A percentile compares a stretch with the other conserved stretches of the same genome.
These are phyloP conservation scores for Syritta pipiens DNA, from an alignment of 2,888 invertebrate species.

Conservation along the genomic window DNA sequence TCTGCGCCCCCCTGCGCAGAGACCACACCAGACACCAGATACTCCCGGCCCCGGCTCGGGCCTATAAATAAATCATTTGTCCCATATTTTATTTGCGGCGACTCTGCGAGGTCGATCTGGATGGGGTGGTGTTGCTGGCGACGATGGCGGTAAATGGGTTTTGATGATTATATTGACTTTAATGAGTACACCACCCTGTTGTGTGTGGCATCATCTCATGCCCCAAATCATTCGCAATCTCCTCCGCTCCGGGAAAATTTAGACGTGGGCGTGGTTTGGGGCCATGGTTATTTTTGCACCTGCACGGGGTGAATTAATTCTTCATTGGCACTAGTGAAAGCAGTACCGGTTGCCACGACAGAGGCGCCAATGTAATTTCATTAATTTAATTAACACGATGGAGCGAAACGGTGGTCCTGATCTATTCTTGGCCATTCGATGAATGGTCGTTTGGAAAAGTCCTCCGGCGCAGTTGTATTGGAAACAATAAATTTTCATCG, in stretches of 20 bases:
- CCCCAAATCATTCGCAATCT: slow-evolving; percentile 51
- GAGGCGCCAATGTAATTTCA: slow-evolving; percentile 48
- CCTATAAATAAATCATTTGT: slow-evolving; percentile 67
- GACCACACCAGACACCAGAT: background rate
- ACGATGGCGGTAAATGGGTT: slow-evolving; percentile 20
- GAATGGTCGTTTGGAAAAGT: slow-evolving; percentile 15
- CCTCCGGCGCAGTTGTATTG: too few species aligned
- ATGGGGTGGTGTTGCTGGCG: background rate
- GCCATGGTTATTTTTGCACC: slow-evolving; percentile 44
- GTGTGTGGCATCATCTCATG: slow-evolving; percentile 11
- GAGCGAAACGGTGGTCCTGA: background rate
- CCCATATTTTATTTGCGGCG: slow-evolving; percentile 62
- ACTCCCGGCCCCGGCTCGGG: background rate
- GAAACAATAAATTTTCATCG: too few species aligned
- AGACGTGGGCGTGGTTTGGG: background rate
- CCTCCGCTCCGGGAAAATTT: background rate
- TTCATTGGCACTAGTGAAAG: slow-evolving; percentile 46
- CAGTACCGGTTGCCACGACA: slow-evolving; percentile 31
- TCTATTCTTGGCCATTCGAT: background rate
- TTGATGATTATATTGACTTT: slow-evolving; percentile 64
- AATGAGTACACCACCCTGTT: slow-evolving; percentile 31
- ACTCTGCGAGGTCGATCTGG: background rate
- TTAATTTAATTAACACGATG: slow-evolving; percentile 51
- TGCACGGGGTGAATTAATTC: slow-evolving; percentile 35
- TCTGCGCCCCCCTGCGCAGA: background rate